Base-by-base conservation (phyloP, 2,797 vertebrate species). In the Pangasius larnaudii region DNA sequence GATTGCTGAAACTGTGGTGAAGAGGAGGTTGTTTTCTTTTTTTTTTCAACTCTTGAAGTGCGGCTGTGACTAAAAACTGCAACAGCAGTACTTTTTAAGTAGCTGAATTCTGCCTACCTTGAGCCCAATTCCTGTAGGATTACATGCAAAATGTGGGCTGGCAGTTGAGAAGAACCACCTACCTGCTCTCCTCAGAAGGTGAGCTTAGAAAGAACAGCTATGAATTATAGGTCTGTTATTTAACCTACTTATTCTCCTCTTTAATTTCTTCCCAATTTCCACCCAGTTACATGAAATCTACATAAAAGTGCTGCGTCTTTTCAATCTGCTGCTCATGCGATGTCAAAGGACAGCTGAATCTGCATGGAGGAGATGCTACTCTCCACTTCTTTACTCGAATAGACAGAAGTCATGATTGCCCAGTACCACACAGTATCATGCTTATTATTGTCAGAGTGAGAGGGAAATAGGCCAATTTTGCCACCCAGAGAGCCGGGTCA, bases 401-500 rank as follows among this genome's bases (percentile, higher is more conserved):
- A 78, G 49, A 30, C 27, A 75, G 42, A 27, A 56, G 77, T 36
- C 19, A 13, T 59, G 78, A 80, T 39, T 59, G 78, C 78, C 30
- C 53, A 14, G 78, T 24, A 27, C 19, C 16, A 78, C 49, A 3
- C 49, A 30, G 46, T 8, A 78, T 80, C 53, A 59, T 5, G 22
- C 19, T 59, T 59, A 59, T 79, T 79, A 79, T 22, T 58, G 9
- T 59, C 33, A 27, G 33, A 27, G 78, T 9, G 18, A 58, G 30
- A 79, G 30, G 78, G 22, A 80, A 59, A 80, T 59, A 27, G 78
- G 56, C 4, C 78, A 80, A 80, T 80, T 59, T 80, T 58, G 78
- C 78, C 56, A 59, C 78, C 56, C 56, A 59, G 56, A 59, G 78
- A 80, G 56, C 22, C 0, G 19, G 33, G 78, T 39, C 78, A 80